Percentiles rank a stretch among this genome's conserved stretches.
These are phyloP conservation scores for Apodemus agrarius DNA, from an alignment of 2,797 vertebrate genomes.

Conservation along the genomic window DNA sequence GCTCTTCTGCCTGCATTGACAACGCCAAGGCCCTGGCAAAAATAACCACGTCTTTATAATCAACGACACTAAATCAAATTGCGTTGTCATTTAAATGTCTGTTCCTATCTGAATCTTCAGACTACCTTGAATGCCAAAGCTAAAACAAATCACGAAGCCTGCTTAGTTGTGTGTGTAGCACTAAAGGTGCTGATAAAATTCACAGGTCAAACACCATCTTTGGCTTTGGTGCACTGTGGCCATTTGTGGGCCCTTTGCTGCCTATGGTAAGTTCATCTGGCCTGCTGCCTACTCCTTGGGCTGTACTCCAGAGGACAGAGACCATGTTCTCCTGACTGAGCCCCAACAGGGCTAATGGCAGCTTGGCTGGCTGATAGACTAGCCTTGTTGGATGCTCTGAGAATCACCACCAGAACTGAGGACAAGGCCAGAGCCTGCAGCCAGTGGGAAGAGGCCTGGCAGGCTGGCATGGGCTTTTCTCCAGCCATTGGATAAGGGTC, in stretches of 20 bases:
- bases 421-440: not conserved
- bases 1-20: not conserved
- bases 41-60: not conserved
- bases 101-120: not conserved
- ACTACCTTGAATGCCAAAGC: not conserved
- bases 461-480: not conserved
- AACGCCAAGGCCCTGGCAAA: accelerated
- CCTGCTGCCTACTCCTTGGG: not conserved
- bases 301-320: not conserved
- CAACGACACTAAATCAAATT: not conserved
- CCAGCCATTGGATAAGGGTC: not conserved
- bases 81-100: not conserved
- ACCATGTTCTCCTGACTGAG: not conserved
- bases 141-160: not conserved
- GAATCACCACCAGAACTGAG: not conserved
- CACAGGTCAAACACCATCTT: not conserved
- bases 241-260: not conserved
- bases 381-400: not conserved
- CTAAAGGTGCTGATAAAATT: not conserved
- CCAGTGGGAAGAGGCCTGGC: not conserved
- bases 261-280: not conserved
- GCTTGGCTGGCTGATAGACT: not conserved
- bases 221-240: not conserved
- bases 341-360: not conserved
- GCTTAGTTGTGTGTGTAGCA: too few species aligned